phyloP scores from a whole-genome alignment of 2,797 vertebrate genomes.

The Halcyon leucocephala region DNA sequence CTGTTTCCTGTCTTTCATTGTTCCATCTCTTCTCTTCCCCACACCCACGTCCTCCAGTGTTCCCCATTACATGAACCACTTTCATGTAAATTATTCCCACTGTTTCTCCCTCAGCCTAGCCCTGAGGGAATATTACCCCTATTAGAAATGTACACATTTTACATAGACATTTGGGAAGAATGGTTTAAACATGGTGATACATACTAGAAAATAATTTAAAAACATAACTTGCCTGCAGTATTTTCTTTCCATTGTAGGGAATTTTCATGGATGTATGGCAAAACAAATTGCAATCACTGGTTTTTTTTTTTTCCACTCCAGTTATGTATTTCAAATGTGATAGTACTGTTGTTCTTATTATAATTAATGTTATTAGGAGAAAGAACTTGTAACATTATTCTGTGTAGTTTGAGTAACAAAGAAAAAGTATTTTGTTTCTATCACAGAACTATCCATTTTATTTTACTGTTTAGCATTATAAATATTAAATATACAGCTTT shows the following conservation, averaged over 20 bases:
- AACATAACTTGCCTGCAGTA: background rate
- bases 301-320: conserved; percentile 42
- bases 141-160: conserved; percentile 53
- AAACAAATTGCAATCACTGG: conserved; percentile 57
- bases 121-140: background rate
- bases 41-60: conserved; percentile 13
- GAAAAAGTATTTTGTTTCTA: background rate
- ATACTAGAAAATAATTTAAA: conserved; percentile 37
- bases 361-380: background rate
- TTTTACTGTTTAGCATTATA: conserved; percentile 38
- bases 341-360: background rate
- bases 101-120: conserved; percentile 7
- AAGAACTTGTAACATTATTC: background rate
- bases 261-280: conserved; percentile 48
- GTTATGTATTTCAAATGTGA: conserved; percentile 18
- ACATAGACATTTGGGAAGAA: conserved; percentile 37
- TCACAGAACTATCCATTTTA: background rate
- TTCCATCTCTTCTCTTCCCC: conserved; percentile 24
- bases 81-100: conserved; percentile 46
- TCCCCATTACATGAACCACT: conserved; percentile 20
- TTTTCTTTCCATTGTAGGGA: conserved; percentile 52
- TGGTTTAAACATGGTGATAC: conserved; percentile 56
- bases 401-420: background rate
- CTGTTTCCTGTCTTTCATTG: conserved; percentile 70
- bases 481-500: conserved; percentile 56